Conservation (phyloP, 2,888 invertebrate genomes). For the Apamea sordens region DNA sequence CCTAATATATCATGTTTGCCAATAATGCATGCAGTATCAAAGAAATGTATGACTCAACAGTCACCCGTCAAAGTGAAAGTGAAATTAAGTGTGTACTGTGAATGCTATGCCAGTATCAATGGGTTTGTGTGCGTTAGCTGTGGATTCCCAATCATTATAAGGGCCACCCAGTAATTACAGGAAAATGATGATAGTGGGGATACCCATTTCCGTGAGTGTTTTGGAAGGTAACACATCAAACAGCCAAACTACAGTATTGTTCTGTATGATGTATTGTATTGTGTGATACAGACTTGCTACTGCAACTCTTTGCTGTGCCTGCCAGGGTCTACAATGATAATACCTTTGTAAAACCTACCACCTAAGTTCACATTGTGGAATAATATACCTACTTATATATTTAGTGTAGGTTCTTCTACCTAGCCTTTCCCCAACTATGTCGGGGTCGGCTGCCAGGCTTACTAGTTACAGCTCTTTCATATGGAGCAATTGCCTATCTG, state of each 20-base stretch:
- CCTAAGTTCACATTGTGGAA: neutral
- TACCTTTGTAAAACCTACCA: neutral
- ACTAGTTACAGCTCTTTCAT: neutral
- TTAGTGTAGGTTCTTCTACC: neutral
- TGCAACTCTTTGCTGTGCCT: too few relatives aligned
- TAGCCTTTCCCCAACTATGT: neutral
- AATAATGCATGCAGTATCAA: slow-evolving; percentile 19
- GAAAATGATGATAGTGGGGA: neutral
- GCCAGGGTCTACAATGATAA: neutral
- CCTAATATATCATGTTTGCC: slow-evolving; percentile 45
- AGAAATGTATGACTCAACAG: slow-evolving; percentile 44
- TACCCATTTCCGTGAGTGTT: neutral
- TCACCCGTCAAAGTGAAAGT: slow-evolving; percentile 54
- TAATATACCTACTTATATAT: too few relatives aligned
- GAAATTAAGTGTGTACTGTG: slow-evolving; percentile 42
- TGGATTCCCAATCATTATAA: neutral
- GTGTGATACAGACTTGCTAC: too few relatives aligned
- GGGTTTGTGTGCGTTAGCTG: neutral
- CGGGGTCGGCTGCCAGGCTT: neutral
- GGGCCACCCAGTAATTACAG: slow-evolving; percentile 5
- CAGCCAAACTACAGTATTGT: neutral
- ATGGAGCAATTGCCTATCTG: neutral
- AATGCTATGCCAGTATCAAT: slow-evolving; percentile 29
- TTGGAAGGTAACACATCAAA: neutral
- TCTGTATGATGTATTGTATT: neutral